phyloP scores from a whole-genome alignment of 2,888 invertebrate genomes.

The Lasioglossum pauxillum region DNA sequence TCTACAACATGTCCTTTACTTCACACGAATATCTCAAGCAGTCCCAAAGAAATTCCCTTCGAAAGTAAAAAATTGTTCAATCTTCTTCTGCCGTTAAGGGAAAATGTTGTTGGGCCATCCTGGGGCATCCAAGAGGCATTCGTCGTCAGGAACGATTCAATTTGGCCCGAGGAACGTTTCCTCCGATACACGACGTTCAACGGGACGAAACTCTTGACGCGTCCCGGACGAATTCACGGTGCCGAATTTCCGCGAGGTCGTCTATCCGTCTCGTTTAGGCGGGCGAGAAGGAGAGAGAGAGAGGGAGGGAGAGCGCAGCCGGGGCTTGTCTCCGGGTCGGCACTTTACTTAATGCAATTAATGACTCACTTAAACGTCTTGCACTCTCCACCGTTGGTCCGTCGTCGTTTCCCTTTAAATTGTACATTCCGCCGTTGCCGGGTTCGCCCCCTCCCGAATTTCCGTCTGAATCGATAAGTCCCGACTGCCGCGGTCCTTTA shows the following conservation, averaged over 20 bases:
- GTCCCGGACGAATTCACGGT: conserved; percentile 23
- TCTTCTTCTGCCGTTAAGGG: no score
- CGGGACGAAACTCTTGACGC: neutral
- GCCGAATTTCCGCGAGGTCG: conserved; percentile 22
- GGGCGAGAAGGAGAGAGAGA: neutral
- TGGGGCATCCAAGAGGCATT: neutral
- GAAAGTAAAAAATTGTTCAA: neutral
- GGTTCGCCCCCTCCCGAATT: conserved; percentile 41
- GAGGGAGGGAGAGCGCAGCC: neutral
- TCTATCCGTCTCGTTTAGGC: conserved; percentile 29
- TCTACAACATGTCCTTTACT: neutral
- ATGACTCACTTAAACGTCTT: conserved; percentile 75
- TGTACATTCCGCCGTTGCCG: conserved; percentile 50
- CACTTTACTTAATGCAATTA: conserved; percentile 78
- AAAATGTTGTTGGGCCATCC: neutral
- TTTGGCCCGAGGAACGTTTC: neutral
- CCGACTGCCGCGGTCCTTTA: conserved; percentile 47
- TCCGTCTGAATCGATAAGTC: conserved; percentile 64
- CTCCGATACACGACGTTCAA: conserved; percentile 14
- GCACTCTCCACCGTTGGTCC: conserved; percentile 52
- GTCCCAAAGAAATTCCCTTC: neutral
- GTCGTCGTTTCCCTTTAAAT: conserved; percentile 57
- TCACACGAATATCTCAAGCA: neutral
- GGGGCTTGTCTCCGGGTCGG: conserved; percentile 57
- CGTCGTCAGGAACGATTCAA: neutral